Evolutionary conservation across 2,888 invertebrate genomes (phyloP).

Genomic region (Athetis lepigone): DNA sequence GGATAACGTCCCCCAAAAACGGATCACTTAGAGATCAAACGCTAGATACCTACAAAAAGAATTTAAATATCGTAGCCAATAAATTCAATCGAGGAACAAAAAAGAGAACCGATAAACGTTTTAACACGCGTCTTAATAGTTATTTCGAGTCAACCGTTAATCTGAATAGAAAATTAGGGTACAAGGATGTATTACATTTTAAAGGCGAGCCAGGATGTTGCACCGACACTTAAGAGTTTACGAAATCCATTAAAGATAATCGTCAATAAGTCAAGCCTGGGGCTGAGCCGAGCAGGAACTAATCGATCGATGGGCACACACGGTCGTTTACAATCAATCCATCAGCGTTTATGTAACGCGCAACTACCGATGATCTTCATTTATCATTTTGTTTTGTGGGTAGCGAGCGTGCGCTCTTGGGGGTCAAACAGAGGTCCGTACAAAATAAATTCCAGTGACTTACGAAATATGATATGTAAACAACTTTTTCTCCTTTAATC

Average conservation of each 20-base stretch:
- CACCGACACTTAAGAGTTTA: conserved; percentile 83
- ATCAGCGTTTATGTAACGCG: conserved; percentile 88
- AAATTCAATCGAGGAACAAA: conserved; percentile 48
- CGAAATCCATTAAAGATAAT: conserved; percentile 88
- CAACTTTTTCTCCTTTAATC: conserved; percentile 75
- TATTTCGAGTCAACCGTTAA: conserved; percentile 75
- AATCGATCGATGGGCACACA: conserved; percentile 88
- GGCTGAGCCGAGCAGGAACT: conserved; percentile 83
- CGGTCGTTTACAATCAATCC: conserved; percentile 89
- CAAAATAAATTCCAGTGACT: conserved; percentile 77
- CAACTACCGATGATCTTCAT: conserved; percentile 88
- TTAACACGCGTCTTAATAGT: conserved; percentile 69
- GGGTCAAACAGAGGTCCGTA: conserved; percentile 80
- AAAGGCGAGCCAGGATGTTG: conserved; percentile 75
- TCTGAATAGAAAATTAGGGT: conserved; percentile 79
- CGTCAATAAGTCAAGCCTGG: conserved; percentile 80
- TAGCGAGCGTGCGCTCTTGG: conserved; percentile 83
- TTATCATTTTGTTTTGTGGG: conserved; percentile 89
- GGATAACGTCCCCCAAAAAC: conserved; percentile 68
- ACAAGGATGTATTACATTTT: conserved; percentile 76
- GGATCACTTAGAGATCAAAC: conserved; percentile 66
- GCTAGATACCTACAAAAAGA: conserved; percentile 59
- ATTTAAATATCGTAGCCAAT: conserved; percentile 61
- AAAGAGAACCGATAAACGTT: conserved; percentile 63
- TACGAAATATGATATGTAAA: conserved; percentile 82